These are phyloP conservation scores for Rhinella marina DNA, from an alignment of 2,797 vertebrate species.

Conservation along the genomic window DNA sequence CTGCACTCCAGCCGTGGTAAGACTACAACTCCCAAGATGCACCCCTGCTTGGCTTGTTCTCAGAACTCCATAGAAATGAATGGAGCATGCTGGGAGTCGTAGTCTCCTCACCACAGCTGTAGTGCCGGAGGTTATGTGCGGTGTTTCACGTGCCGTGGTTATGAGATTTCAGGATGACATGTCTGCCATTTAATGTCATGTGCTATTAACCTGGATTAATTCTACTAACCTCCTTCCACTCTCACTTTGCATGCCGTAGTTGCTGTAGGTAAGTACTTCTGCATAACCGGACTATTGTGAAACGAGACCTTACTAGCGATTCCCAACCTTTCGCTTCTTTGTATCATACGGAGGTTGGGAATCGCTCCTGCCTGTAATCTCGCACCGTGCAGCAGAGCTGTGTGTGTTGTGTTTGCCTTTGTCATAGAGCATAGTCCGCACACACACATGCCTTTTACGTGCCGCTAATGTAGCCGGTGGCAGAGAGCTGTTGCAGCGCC, in stretches of 20 bases:
- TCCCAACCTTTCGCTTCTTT: not conserved
- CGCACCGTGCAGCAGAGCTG: no score
- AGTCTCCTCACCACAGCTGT: no score
- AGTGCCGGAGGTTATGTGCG: no score
- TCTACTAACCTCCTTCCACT: constrained; percentile 48
- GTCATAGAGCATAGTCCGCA: not conserved
- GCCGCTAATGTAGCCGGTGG: not conserved
- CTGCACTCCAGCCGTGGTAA: no score
- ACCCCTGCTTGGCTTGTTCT: no score
- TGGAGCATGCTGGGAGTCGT: no score
- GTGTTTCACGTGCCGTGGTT: not conserved
- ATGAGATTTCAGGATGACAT: not conserved
- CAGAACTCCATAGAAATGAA: no score
- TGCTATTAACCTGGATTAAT: constrained; percentile 44
- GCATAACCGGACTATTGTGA: not conserved
- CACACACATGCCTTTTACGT: not conserved
- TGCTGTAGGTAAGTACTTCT: constrained; percentile 23
- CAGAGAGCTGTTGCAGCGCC: constrained; percentile 32
- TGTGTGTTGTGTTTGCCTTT: not conserved
- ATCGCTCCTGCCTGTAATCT: not conserved
- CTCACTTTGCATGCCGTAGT: constrained; percentile 52
- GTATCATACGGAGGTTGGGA: not conserved
- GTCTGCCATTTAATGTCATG: not conserved
- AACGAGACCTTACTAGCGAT: not conserved
- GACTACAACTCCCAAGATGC: no score